Conservation (phyloP, 2,888 invertebrate species). For the Exocentrus adspersus region DNA sequence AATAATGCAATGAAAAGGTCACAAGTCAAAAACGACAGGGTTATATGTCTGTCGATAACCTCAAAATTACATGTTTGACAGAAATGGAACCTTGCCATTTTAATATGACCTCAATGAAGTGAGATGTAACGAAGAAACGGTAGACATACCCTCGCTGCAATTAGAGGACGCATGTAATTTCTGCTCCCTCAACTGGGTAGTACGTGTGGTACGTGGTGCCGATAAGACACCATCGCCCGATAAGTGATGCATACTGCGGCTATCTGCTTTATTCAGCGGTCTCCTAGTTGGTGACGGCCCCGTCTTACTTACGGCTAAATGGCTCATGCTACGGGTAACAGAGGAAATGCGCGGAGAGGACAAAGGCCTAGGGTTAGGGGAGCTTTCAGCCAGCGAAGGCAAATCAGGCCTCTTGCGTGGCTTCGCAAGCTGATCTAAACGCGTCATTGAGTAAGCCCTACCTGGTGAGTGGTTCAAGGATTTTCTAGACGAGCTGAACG, state of each 20-base stretch:
- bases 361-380: slow-evolving; percentile 55
- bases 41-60: neutral
- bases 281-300: slow-evolving; percentile 60
- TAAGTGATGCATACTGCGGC: slow-evolving; percentile 63
- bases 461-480: slow-evolving; percentile 70
- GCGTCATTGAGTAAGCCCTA: slow-evolving; percentile 94
- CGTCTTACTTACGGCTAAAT: slow-evolving; percentile 68
- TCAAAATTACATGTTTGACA: slow-evolving; percentile 26
- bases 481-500: slow-evolving; percentile 66
- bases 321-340: slow-evolving; percentile 79
- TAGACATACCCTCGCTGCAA: slow-evolving; percentile 60
- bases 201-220: slow-evolving; percentile 60
- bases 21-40: neutral
- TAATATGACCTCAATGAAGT: neutral
- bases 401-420: slow-evolving; percentile 69
- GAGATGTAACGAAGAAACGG: slow-evolving; percentile 22
- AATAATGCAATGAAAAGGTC: neutral
- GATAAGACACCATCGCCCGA: slow-evolving; percentile 54
- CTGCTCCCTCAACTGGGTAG: slow-evolving; percentile 62
- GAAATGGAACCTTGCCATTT: slow-evolving; percentile 11
- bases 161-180: slow-evolving; percentile 58
- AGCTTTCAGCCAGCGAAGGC: slow-evolving; percentile 59
- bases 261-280: slow-evolving; percentile 60
- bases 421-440: slow-evolving; percentile 86
- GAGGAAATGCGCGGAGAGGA: slow-evolving; percentile 58